Percentiles rank a stretch among this genome's conserved stretches.
phyloP scores from a whole-genome alignment of 2,113 vertebrate species.

The Isichthys henryi region DNA sequence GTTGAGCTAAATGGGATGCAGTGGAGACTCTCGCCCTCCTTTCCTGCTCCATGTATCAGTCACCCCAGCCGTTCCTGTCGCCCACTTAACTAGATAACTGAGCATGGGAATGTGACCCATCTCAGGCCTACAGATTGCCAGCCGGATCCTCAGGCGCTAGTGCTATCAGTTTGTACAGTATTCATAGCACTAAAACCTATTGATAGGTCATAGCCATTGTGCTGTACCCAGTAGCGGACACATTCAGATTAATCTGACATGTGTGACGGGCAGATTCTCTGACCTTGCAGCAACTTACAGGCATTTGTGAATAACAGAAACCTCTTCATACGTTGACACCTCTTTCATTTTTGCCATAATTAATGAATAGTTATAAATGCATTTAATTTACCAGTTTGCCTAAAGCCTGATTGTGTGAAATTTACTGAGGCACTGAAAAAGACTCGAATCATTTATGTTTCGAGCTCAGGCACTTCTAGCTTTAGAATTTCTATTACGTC shows the following conservation, averaged over 20 bases:
- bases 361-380: not conserved
- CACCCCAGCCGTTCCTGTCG: conserved; percentile 35
- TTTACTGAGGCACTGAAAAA: not conserved
- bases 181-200: not conserved
- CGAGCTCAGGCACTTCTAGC: not conserved
- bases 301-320: not conserved
- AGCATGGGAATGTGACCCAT: conserved; percentile 35
- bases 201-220: not conserved
- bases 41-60: conserved; percentile 33
- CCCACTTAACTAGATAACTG: conserved; percentile 37
- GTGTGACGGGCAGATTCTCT: not conserved
- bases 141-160: conserved; percentile 13
- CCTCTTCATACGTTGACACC: not conserved
- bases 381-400: not conserved
- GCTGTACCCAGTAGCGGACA: not conserved
- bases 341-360: not conserved
- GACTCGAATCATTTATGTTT: not conserved
- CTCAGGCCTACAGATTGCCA: not conserved
- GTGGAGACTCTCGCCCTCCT: conserved; percentile 27
- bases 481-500: not conserved
- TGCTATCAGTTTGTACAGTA: conserved; percentile 11
- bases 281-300: not conserved
- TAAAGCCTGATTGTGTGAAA: not conserved
- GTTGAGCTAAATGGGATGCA: conserved; percentile 14
- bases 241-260: not conserved